Conservation (phyloP, 2,797 vertebrate genomes). For the Pangasius macronema region DNA sequence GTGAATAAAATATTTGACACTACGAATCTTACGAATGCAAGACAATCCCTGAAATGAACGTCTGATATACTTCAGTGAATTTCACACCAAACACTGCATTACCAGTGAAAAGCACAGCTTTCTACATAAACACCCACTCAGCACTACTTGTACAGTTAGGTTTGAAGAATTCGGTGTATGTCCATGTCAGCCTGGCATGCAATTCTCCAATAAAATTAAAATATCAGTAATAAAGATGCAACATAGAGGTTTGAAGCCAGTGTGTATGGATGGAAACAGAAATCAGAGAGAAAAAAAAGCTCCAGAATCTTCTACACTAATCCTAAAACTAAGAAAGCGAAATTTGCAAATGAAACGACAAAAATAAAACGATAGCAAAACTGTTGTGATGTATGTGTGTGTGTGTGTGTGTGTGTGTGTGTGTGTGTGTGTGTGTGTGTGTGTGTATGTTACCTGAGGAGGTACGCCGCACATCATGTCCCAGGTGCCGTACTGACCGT, state of each 20-base stretch:
- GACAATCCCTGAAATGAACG: neutral
- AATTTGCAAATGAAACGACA: neutral
- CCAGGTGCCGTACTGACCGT: constrained; percentile 91
- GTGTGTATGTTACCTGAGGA: constrained; percentile 78
- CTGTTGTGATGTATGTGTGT: neutral
- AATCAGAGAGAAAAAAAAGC: neutral
- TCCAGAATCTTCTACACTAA: neutral
- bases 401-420: constrained; percentile 29
- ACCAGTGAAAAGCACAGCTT: neutral
- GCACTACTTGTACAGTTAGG: neutral
- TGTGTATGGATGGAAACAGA: neutral
- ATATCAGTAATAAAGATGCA: neutral
- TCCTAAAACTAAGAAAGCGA: neutral
- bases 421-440: constrained; percentile 7
- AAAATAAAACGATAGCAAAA: neutral
- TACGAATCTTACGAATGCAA: too few species aligned
- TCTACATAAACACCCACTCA: neutral
- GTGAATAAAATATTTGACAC: neutral
- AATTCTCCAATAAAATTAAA: neutral
- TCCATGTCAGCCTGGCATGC: neutral
- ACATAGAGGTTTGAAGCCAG: neutral
- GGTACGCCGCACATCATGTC: constrained; percentile 92
- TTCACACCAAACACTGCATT: neutral
- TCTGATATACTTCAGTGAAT: neutral
- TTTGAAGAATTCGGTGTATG: neutral